These are phyloP conservation scores for Podarcis raffonei DNA, from an alignment of 2,113 vertebrate genomes.

Conservation along the genomic window DNA sequence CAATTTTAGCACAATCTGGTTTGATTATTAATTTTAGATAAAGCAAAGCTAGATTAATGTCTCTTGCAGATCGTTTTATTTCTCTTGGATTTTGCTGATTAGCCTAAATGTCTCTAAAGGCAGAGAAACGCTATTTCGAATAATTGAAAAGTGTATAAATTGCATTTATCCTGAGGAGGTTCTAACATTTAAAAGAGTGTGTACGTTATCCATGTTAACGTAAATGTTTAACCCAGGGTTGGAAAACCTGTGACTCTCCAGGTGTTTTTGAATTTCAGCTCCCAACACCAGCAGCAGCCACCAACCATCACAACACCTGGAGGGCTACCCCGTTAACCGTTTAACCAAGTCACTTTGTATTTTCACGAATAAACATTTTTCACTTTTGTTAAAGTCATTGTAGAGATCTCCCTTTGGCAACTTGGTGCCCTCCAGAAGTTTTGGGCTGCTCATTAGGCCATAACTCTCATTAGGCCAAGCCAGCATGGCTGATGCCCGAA, in stretches of 20 bases:
- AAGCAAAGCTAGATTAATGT: conserved; percentile 13
- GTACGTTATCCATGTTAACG: not conserved
- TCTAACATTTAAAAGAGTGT: not conserved
- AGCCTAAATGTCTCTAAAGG: conserved; percentile 15
- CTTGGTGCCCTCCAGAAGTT: no score
- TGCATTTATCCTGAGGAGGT: not conserved
- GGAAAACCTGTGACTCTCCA: not conserved
- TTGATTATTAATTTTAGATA: conserved; percentile 43
- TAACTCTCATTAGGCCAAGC: no score
- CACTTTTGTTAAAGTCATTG: not conserved
- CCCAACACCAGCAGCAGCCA: no score
- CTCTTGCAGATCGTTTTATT: conserved; percentile 26
- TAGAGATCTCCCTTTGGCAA: no score
- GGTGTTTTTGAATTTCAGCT: no score
- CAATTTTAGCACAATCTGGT: conserved; percentile 28
- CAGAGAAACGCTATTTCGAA: conserved; percentile 19
- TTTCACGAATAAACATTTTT: not conserved
- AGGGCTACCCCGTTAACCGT: not conserved
- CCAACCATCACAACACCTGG: no score
- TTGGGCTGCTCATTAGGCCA: no score
- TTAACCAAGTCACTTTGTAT: not conserved
- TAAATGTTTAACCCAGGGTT: not conserved
- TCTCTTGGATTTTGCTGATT: not conserved
- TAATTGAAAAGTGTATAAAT: not conserved
- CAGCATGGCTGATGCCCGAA: no score